A percentile compares a stretch with the other conserved stretches of the same genome.
Evolutionary conservation across 2,888 invertebrate species (phyloP).

Genomic region (Eurytoma adleriae): DNA sequence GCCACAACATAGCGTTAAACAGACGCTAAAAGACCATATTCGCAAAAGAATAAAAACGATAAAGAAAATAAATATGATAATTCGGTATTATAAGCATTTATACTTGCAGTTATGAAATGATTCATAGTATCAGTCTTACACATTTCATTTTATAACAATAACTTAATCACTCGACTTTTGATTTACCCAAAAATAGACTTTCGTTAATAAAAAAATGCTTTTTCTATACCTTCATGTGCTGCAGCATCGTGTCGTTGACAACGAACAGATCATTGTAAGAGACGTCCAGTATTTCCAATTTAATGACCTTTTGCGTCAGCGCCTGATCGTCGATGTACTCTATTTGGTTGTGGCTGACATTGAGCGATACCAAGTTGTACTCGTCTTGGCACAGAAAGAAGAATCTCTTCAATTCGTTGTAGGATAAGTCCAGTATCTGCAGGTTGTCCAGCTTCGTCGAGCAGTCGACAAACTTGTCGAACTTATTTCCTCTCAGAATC

Average conservation of each 20-base stretch:
- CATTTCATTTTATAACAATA: too few species aligned
- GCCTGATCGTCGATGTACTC: slow-evolving; percentile 82
- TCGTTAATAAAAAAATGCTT: not conserved
- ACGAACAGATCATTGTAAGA: slow-evolving; percentile 69
- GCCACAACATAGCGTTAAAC: too few species aligned
- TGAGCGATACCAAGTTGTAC: slow-evolving; percentile 90
- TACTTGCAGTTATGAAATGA: too few species aligned
- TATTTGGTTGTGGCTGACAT: slow-evolving; percentile 89
- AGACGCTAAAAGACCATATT: too few species aligned
- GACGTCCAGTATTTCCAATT: slow-evolving; percentile 69
- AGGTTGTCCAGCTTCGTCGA: slow-evolving; percentile 87
- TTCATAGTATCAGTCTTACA: too few species aligned
- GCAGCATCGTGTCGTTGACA: slow-evolving; percentile 72
- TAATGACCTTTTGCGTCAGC: slow-evolving; percentile 68
- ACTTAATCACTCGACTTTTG: too few species aligned
- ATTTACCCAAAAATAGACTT: too few species aligned
- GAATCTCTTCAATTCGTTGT: slow-evolving; percentile 83
- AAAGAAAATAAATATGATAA: too few species aligned
- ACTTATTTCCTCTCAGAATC: slow-evolving; percentile 69
- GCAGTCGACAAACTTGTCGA: slow-evolving; percentile 73
- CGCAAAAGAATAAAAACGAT: too few species aligned
- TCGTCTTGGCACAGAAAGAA: slow-evolving; percentile 85
- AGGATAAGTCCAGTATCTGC: slow-evolving; percentile 88
- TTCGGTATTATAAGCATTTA: too few species aligned
- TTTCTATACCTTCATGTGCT: slow-evolving; percentile 69